Evolutionary conservation across 1,140 invertebrate genomes (phyloP), one percentile per base, ranked within the genome.

Genomic region (Anadara kagoshimensis): DNA sequence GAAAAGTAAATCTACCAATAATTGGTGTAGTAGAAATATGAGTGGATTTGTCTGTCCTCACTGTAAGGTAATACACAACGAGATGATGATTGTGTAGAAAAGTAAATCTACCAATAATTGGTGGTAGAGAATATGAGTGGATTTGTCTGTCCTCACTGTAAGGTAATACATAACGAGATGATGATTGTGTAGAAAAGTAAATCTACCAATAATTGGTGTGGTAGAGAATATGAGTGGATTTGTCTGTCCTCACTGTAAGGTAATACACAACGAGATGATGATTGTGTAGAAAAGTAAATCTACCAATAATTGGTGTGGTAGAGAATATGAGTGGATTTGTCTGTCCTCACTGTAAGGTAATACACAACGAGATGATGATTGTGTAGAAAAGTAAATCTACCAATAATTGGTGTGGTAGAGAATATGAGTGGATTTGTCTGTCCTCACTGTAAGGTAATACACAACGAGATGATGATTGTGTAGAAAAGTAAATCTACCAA

Each of bases 1-100:
- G 92, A 75, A 98, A 97, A 91, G 96, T 96, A 18, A 93, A 93
- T 29, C 93, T 99, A 59, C 93, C 93, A 16, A 93, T 99, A 29
- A 89, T 97, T 71, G 98, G 98, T 22, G 94, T 99, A 45, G 90
- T 99, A 73, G 97, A 99, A 98, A 99, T 89, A 98, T 99, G 96
- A 95, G 94, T 87, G 95, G 95, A 16, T 97, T 94, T 90, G 92
- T 97, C 58, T 99, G 97, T 89, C 96, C 97, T 41, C 93, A 93
- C 56, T 99, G 97, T 78, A 86, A 81, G 69, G 84, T 85, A 77
- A 70, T 36, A n/a, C n/a, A n/a, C n/a, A n/a, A n/a, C n/a, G n/a
- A n/a, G n/a, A n/a, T n/a, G n/a, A n/a, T n/a, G n/a, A n/a, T n/a
- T n/a, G n/a, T n/a, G n/a, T n/a, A n/a, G n/a, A n/a, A n/a, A n/a